These are phyloP conservation scores for Knipowitschia caucasica DNA, from an alignment of 2,797 vertebrate species.

Conservation along the genomic window DNA sequence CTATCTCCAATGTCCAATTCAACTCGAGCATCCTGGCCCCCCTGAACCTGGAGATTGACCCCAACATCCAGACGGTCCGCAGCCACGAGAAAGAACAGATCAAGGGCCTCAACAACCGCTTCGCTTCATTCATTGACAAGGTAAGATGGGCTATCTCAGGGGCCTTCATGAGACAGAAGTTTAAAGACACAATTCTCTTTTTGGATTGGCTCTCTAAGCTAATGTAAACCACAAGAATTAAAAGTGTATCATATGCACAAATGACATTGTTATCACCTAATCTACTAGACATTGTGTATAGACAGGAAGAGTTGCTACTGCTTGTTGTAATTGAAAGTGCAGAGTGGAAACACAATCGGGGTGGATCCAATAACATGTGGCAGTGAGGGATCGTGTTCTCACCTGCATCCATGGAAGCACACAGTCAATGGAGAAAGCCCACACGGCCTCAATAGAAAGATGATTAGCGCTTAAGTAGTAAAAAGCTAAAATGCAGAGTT, in stretches of 20 bases:
- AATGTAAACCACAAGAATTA: too few species aligned
- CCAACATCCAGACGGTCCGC: slow-evolving; percentile 82
- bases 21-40: slow-evolving; percentile 86
- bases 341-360: slow-evolving; percentile 54
- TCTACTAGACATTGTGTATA: too few species aligned
- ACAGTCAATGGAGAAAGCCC: slow-evolving; percentile 9
- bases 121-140: slow-evolving; percentile 94
- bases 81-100: slow-evolving; percentile 95
- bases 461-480: too few species aligned
- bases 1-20: slow-evolving; percentile 31
- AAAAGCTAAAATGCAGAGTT: neutral
- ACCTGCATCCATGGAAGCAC: slow-evolving; percentile 38
- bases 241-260: too few species aligned
- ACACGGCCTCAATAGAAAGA: neutral
- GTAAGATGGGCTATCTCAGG: slow-evolving; percentile 55
- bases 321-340: slow-evolving; percentile 23
- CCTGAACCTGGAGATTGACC: slow-evolving; percentile 84
- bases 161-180: neutral
- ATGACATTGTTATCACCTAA: too few species aligned
- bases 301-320: neutral
- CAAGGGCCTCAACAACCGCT: slow-evolving; percentile 94
- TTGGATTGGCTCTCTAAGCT: slow-evolving; percentile 3
- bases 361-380: slow-evolving; percentile 53
- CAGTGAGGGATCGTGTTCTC: slow-evolving; percentile 54
- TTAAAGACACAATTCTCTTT: neutral